These are phyloP conservation scores for Drosophila nigritarsus DNA, from an alignment of 2,888 invertebrate species.

Conservation along the genomic window DNA sequence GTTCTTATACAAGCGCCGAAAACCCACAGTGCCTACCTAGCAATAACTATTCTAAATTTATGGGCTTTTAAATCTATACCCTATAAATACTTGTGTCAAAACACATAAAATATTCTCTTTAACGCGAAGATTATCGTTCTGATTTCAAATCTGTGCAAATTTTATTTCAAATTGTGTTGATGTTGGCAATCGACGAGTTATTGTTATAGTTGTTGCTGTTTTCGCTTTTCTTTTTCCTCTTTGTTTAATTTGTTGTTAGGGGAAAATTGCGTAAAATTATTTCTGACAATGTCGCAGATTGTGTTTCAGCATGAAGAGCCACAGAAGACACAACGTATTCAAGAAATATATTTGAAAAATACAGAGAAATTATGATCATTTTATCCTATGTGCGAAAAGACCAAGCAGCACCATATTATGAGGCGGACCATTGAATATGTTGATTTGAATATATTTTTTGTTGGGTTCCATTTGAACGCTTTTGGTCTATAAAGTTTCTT, in stretches of 20 bases:
- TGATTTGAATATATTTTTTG: conserved; percentile 10
- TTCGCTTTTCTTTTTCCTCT: conserved; percentile 16
- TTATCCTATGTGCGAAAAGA: conserved; percentile 67
- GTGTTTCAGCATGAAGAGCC: conserved; percentile 63
- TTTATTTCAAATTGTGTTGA: conserved; percentile 60
- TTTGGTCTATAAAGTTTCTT: conserved; percentile 56
- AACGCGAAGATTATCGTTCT: conserved; percentile 35
- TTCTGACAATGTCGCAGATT: conserved; percentile 76
- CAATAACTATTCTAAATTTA: conserved; percentile 9
- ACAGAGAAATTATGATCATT: conserved; percentile 65
- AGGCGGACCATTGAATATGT: conserved; percentile 23
- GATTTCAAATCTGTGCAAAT: conserved; percentile 50
- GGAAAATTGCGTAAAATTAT: conserved; percentile 67
- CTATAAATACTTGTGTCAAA: conserved; percentile 46
- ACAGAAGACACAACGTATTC: conserved; percentile 12
- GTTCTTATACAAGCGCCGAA: not conserved
- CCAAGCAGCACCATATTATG: conserved; percentile 39
- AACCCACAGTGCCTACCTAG: not conserved
- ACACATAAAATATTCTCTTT: conserved; percentile 46
- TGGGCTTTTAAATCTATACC: conserved; percentile 7
- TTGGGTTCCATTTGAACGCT: conserved; percentile 18
- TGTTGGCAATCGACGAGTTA: conserved; percentile 38
- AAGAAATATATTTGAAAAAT: conserved; percentile 31
- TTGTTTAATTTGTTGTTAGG: conserved; percentile 51
- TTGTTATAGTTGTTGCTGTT: conserved; percentile 45